These are phyloP conservation scores for Penaeus vannamei DNA, from an alignment of 1,140 invertebrate genomes.

Conservation along the genomic window DNA sequence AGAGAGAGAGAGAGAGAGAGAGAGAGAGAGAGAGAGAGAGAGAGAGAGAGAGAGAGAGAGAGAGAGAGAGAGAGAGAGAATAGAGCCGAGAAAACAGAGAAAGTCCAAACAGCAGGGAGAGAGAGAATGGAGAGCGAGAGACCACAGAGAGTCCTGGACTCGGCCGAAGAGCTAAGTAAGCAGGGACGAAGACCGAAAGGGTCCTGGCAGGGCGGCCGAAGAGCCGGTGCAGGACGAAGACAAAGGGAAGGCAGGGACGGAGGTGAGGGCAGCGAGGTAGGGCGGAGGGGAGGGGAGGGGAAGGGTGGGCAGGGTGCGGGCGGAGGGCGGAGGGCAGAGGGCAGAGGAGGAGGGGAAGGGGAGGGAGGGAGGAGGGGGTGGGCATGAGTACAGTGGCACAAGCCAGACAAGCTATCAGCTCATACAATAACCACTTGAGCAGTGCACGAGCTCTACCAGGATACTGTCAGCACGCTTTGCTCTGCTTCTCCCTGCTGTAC, in stretches of 20 bases:
- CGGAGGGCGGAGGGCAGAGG: background rate
- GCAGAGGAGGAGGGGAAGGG: background rate
- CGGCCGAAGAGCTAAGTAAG: background rate
- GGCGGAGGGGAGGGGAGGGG: background rate
- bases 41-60: too few species aligned
- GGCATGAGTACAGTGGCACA: background rate
- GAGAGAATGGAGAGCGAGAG: too few species aligned
- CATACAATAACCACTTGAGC: background rate
- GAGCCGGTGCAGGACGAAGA: background rate
- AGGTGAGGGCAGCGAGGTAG: background rate
- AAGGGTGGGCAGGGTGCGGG: background rate
- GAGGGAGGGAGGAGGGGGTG: background rate
- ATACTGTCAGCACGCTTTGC: too few species aligned
- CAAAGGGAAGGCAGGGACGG: conserved; percentile 14
- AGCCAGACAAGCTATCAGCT: background rate
- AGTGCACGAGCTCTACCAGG: too few species aligned
- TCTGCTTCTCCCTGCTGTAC: too few species aligned
- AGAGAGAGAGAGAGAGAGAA: too few species aligned
- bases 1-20: too few species aligned
- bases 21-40: too few species aligned
- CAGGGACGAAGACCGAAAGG: background rate
- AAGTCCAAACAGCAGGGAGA: too few species aligned
- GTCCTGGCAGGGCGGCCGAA: background rate
- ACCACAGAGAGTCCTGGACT: too few species aligned
- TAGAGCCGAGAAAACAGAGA: too few species aligned